phyloP scores from a whole-genome alignment of 1,140 invertebrate species.

The Aethina tumida region DNA sequence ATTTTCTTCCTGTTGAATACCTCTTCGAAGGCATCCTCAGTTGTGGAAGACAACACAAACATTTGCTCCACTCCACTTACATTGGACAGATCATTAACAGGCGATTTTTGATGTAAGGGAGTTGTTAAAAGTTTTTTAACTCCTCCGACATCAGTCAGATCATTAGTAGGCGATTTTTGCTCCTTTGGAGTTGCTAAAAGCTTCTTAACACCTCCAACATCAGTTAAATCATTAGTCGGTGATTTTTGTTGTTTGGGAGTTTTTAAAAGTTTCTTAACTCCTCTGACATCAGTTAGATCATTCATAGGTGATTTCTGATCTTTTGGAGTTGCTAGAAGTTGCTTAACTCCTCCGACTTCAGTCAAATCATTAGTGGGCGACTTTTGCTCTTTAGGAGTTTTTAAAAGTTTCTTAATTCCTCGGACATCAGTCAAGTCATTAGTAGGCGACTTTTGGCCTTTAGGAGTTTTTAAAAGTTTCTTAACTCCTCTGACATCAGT shows the following conservation, averaged over 20 bases:
- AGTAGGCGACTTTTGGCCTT: slow-evolving; percentile 24
- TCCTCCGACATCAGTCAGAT: slow-evolving; percentile 36
- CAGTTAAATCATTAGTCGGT: slow-evolving; percentile 37
- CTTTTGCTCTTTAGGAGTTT: slow-evolving; percentile 14
- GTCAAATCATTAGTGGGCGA: slow-evolving; percentile 24
- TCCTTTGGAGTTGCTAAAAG: slow-evolving; percentile 24
- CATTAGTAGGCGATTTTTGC: slow-evolving; percentile 28
- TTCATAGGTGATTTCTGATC: slow-evolving; percentile 32
- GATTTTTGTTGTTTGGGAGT: slow-evolving; percentile 23
- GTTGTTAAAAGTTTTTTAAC: slow-evolving; percentile 24
- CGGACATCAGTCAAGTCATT: slow-evolving; percentile 38
- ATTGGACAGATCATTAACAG: slow-evolving; percentile 33
- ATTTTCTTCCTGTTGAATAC: too few relatives aligned
- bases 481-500: slow-evolving; percentile 32
- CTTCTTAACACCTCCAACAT: slow-evolving; percentile 33
- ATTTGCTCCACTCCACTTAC: too few relatives aligned
- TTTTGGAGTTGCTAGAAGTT: slow-evolving; percentile 20
- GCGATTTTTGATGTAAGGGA: slow-evolving; percentile 20
- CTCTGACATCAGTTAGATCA: slow-evolving; percentile 36
- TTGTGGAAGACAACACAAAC: too few relatives aligned
- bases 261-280: slow-evolving; percentile 23
- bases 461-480: slow-evolving; percentile 24
- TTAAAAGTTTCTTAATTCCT: slow-evolving; percentile 32
- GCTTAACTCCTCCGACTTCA: slow-evolving; percentile 17
- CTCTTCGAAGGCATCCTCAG: too few relatives aligned